A percentile compares a stretch with the other conserved stretches of the same genome.
These are phyloP conservation scores for Agriopis marginaria DNA, from an alignment of 2,888 invertebrate genomes.

Conservation along the genomic window DNA sequence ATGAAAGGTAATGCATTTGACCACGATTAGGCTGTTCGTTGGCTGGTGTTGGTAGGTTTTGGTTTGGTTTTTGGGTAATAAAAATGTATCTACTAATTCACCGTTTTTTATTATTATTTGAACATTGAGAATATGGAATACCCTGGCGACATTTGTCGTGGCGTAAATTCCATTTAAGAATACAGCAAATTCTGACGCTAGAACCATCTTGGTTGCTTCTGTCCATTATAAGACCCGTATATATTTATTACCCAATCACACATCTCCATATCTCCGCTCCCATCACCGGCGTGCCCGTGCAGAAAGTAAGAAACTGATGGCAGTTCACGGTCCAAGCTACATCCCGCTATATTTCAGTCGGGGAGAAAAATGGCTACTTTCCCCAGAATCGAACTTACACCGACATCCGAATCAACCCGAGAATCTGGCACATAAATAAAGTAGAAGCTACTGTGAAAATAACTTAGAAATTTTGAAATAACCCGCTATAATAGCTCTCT, in stretches of 20 bases:
- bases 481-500: too few relatives aligned
- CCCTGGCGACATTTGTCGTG: too few relatives aligned
- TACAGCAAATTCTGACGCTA: too few relatives aligned
- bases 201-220: too few relatives aligned
- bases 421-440: constrained; percentile 38
- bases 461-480: neutral
- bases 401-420: constrained; percentile 34
- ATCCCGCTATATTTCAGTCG: constrained; percentile 27
- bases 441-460: constrained; percentile 24
- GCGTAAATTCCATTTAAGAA: too few relatives aligned
- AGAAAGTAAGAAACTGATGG: constrained; percentile 16
- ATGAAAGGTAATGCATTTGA: too few relatives aligned
- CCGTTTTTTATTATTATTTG: too few relatives aligned
- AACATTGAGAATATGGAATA: too few relatives aligned
- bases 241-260: constrained; percentile 18
- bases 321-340: constrained; percentile 12
- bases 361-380: constrained; percentile 34
- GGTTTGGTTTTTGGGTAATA: too few relatives aligned
- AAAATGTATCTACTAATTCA: too few relatives aligned
- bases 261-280: constrained; percentile 8
- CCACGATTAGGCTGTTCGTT: too few relatives aligned
- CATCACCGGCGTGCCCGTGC: constrained; percentile 7
- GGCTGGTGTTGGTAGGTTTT: too few relatives aligned
- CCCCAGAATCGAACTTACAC: constrained; percentile 36
- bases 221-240: neutral